Base-by-base conservation (phyloP, 2,888 invertebrate genomes). In the Boloria selene region DNA sequence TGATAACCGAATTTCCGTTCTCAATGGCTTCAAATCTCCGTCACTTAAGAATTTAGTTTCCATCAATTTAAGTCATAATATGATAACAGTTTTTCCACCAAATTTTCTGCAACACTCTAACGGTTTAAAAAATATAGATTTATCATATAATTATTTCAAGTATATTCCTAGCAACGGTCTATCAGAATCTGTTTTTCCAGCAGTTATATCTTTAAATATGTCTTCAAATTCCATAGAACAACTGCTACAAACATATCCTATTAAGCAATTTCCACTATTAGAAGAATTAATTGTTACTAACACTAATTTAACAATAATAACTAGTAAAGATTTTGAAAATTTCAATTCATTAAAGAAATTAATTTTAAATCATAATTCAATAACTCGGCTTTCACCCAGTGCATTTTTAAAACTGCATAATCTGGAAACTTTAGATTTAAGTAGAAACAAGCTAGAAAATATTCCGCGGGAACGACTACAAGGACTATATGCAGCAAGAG, bases 391-490 rank as follows among this genome's bases (percentile, higher is more conserved):
- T 68, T 96, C 97, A 2, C 97, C 97, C 0, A 96, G 97, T 50
- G 97, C 97, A 61, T 97, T 98, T 81, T 94, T 95, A 60, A 95
- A 95, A 74, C 90, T 97, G 42, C 94, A 95, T 53, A 95, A 95
- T 82, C 92, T 98, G 70, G 92, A 96, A 64, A 95, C 95, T 13
- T 92, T 98, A 64, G 97, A 97, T 85, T 88, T 98, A 72, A 96
- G 96, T 73, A 93, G 95, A 75, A 98, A 98, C 84, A 95, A 96
- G 81, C 90, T 98, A 75, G 96, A 97, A 83, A 90, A 96, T 71
- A 88, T 98, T 77, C 97, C 97, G 16, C 95, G 96, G 82, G 97
- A 98, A 83, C 94, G 97, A 71, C 92, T 98, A 70, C 95, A 96
- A 82, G 97, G 97, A 42, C 88, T 98, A 60, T 94, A 94, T 74